Conservation (phyloP, 2,888 invertebrate species). For the Lamproptera curius region DNA sequence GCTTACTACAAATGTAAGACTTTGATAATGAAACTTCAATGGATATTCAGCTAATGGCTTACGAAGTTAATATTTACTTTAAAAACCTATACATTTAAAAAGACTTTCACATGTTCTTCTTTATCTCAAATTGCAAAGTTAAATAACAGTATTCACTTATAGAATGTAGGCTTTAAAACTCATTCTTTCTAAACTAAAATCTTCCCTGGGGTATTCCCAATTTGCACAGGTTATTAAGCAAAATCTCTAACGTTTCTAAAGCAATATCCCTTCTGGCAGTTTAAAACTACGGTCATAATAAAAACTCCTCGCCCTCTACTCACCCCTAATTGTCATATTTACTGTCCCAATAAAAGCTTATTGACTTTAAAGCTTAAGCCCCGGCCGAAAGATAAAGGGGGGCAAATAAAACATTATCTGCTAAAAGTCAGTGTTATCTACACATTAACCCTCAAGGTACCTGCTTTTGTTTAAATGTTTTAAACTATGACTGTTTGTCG, state of each 20-base stretch:
- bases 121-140: too few species aligned
- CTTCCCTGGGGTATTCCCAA: background rate
- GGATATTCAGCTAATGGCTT: too few species aligned
- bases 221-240: slow-evolving; percentile 10
- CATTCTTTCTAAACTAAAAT: too few species aligned
- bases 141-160: too few species aligned
- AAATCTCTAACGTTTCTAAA: slow-evolving; percentile 12
- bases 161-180: too few species aligned
- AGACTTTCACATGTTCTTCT: too few species aligned
- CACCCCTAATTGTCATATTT: slow-evolving; percentile 52
- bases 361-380: slow-evolving; percentile 33
- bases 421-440: slow-evolving; percentile 21
- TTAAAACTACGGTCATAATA: slow-evolving; percentile 34
- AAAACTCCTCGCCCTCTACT: slow-evolving; percentile 38
- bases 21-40: too few species aligned
- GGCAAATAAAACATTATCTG: slow-evolving; percentile 25
- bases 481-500: too few species aligned
- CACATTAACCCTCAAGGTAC: slow-evolving; percentile 14
- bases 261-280: background rate
- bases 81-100: too few species aligned
- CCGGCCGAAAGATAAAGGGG: slow-evolving; percentile 28
- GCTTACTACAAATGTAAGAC: too few species aligned
- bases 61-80: too few species aligned
- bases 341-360: slow-evolving; percentile 48
- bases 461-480: background rate